phyloP scores from a whole-genome alignment of 1,140 invertebrate species.

The Cotesia glomerata region DNA sequence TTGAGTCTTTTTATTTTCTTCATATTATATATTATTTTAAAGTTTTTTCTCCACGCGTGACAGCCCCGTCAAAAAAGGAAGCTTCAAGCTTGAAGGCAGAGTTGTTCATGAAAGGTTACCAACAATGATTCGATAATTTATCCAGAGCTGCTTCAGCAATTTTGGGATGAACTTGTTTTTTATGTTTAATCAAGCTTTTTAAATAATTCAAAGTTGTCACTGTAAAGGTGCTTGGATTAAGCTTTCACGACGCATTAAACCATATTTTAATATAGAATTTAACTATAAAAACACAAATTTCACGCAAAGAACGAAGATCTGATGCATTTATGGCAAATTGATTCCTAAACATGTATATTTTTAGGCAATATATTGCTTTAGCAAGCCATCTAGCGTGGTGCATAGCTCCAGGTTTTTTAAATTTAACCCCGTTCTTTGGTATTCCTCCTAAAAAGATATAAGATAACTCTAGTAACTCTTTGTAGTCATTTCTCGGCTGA shows the following conservation, averaged over 20 bases:
- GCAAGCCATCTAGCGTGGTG: constrained; percentile 25
- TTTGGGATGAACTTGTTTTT: constrained; percentile 16
- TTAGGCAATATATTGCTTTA: constrained; percentile 32
- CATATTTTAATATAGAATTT: constrained; percentile 9
- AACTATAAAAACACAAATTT: constrained; percentile 15
- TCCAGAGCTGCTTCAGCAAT: constrained; percentile 23
- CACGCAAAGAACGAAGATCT: neutral
- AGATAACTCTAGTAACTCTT: too few relatives aligned
- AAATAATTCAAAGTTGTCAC: constrained; percentile 3
- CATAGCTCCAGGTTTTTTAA: too few relatives aligned
- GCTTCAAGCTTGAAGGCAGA: constrained; percentile 31
- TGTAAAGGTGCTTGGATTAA: constrained; percentile 4
- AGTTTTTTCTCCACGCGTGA: constrained; percentile 31
- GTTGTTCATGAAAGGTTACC: constrained; percentile 40
- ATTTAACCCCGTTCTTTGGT: too few relatives aligned
- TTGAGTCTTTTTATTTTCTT: neutral
- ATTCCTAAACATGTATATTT: constrained; percentile 33
- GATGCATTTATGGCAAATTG: constrained; percentile 14
- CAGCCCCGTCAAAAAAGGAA: constrained; percentile 42
- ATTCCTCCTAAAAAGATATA: too few relatives aligned
- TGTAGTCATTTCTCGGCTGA: too few relatives aligned
- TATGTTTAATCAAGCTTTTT: constrained; percentile 14
- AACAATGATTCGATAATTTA: constrained; percentile 40
- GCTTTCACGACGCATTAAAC: neutral
- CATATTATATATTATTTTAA: constrained; percentile 14